Conservation (phyloP, 2,113 vertebrate species). For the Vanacampus margaritifer region DNA sequence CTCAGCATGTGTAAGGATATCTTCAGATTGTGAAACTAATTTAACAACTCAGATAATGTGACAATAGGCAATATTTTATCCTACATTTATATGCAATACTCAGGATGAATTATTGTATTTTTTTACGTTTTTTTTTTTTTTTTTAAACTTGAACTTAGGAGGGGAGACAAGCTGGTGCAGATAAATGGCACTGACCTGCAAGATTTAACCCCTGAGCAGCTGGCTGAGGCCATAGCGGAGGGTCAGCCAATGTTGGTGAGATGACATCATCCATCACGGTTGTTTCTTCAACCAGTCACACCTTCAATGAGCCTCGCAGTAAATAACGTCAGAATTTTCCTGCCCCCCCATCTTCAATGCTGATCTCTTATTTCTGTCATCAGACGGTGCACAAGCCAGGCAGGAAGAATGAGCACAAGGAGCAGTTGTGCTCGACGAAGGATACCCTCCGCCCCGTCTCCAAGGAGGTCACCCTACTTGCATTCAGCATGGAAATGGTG, state of each 20-base stretch:
- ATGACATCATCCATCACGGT: background rate
- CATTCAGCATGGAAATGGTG: conserved; percentile 59
- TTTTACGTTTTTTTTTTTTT: background rate
- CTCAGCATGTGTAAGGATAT: background rate
- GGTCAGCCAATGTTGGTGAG: conserved; percentile 65
- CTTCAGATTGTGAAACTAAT: too few species aligned
- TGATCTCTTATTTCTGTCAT: background rate
- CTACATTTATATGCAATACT: too few species aligned
- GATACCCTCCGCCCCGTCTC: conserved; percentile 35
- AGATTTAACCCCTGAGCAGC: conserved; percentile 52
- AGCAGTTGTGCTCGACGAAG: background rate
- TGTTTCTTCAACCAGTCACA: too few species aligned
- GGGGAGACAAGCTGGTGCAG: conserved; percentile 66
- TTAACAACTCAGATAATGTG: too few species aligned
- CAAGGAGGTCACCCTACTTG: conserved; percentile 44
- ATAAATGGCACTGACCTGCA: conserved; percentile 58
- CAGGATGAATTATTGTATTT: background rate
- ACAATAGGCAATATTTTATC: too few species aligned
- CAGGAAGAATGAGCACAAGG: background rate
- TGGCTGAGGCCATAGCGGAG: conserved; percentile 51
- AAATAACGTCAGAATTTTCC: too few species aligned
- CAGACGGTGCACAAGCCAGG: conserved; percentile 61
- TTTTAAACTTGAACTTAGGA: too few species aligned
- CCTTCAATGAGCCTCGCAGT: too few species aligned
- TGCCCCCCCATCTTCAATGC: too few species aligned